Conservation (phyloP, 1,140 invertebrate species). For the Solenopsis invicta region DNA sequence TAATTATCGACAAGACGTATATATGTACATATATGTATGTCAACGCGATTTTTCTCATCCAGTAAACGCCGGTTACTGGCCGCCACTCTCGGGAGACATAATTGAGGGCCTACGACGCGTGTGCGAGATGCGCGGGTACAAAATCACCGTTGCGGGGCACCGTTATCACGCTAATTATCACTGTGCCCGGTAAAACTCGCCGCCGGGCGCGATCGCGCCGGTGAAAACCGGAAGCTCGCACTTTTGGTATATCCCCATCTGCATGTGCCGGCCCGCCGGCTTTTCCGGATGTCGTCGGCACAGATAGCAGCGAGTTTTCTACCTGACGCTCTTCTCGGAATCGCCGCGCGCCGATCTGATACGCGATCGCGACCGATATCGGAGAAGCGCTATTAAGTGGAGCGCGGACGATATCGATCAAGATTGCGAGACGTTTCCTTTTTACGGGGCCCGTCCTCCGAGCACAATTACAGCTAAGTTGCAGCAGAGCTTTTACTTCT, state of each 20-base stretch:
- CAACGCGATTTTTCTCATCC: slow-evolving; percentile 32
- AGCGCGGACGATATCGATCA: slow-evolving; percentile 39
- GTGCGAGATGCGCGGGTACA: slow-evolving; percentile 1
- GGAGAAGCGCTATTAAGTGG: slow-evolving; percentile 6
- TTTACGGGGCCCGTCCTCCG: not conserved
- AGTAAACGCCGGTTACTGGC: not conserved
- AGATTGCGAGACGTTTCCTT: slow-evolving; percentile 31
- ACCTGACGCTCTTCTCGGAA: not conserved
- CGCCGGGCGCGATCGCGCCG: not conserved
- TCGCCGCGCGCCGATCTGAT: slow-evolving; percentile 39
- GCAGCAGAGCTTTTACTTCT: slow-evolving; percentile 6
- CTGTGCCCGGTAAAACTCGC: slow-evolving; percentile 20
- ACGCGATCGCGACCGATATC: slow-evolving; percentile 47
- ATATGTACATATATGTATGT: slow-evolving; percentile 38
- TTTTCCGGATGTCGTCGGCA: slow-evolving; percentile 49
- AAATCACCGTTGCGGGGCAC: slow-evolving; percentile 29
- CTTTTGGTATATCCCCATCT: slow-evolving; percentile 36
- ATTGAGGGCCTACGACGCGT: not conserved
- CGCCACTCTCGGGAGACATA: not conserved
- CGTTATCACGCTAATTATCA: slow-evolving; percentile 53
- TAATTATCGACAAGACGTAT: not conserved
- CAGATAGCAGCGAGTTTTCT: slow-evolving; percentile 52
- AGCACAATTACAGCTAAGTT: slow-evolving; percentile 2
- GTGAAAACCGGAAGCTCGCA: slow-evolving; percentile 52
- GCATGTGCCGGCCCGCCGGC: slow-evolving; percentile 8